These are phyloP conservation scores for Porites evermanni DNA, from an alignment of 92 coral and sea anemone genomes.

Conservation along the genomic window DNA sequence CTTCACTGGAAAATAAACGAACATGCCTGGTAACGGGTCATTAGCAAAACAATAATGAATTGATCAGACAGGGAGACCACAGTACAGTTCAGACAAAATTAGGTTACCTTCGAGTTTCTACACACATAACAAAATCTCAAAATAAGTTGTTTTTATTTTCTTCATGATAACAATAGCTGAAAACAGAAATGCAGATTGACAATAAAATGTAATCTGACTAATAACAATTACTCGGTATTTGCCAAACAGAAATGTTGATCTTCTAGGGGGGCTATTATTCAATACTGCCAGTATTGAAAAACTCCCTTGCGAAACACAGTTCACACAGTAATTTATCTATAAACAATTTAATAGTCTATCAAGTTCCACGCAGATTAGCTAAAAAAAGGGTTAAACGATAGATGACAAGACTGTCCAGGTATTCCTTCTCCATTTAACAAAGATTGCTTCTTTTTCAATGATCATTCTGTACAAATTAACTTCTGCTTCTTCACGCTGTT, in stretches of 20 bases:
- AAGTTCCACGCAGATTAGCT: not conserved
- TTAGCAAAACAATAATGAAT: no score
- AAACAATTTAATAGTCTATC: not conserved
- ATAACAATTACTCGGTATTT: not conserved
- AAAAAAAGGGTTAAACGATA: not conserved
- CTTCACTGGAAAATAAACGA: no score
- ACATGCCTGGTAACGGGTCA: no score
- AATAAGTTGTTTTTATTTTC: not conserved
- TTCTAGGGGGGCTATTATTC: not conserved
- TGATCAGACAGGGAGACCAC: not conserved
- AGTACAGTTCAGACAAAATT: no score
- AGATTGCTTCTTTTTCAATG: not conserved
- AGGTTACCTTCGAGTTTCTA: not conserved
- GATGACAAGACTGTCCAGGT: not conserved
- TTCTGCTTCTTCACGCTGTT: conserved; percentile 2
- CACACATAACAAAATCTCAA: not conserved
- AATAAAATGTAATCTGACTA: no score
- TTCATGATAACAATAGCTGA: not conserved
- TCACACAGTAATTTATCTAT: not conserved
- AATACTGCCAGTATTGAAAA: no score
- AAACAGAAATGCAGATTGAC: no score
- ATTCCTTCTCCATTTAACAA: not conserved
- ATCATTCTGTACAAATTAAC: conserved; percentile 13
- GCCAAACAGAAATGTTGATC: not conserved
- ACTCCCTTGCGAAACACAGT: not conserved